Percentiles rank a stretch among this genome's conserved stretches.
phyloP scores from a whole-genome alignment of 2,797 vertebrate species.

The Poecilia gillii region DNA sequence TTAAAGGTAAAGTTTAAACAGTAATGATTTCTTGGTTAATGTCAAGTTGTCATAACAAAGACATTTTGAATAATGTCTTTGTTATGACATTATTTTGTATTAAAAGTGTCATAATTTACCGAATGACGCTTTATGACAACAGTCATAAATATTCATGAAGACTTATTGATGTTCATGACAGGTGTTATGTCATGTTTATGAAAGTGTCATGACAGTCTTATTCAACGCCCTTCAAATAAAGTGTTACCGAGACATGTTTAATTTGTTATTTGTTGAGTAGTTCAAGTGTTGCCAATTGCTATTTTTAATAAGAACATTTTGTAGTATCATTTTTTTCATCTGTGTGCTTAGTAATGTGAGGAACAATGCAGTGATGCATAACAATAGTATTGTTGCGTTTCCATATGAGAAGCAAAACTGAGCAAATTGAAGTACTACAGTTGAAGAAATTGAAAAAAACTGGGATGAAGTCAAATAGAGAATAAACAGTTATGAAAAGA shows the following conservation, averaged over 20 bases:
- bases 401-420: background rate
- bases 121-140: too few relatives aligned
- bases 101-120: too few relatives aligned
- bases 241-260: background rate
- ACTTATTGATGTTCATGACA: too few relatives aligned
- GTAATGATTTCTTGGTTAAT: too few relatives aligned
- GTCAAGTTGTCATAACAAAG: too few relatives aligned
- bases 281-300: constrained; percentile 1
- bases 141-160: too few relatives aligned
- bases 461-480: background rate
- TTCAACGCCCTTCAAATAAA: too few relatives aligned
- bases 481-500: background rate
- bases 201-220: too few relatives aligned
- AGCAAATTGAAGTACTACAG: background rate
- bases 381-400: background rate
- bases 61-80: too few relatives aligned
- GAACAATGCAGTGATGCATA: background rate
- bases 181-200: too few relatives aligned
- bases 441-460: background rate
- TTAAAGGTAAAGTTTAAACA: too few relatives aligned
- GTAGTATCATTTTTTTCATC: background rate
- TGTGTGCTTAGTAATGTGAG: background rate
- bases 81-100: too few relatives aligned
- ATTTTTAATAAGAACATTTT: background rate
- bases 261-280: background rate